Evolutionary conservation across 2,113 vertebrate species (phyloP), one percentile per base, ranked within the genome.

Genomic region (Meles meles): DNA sequence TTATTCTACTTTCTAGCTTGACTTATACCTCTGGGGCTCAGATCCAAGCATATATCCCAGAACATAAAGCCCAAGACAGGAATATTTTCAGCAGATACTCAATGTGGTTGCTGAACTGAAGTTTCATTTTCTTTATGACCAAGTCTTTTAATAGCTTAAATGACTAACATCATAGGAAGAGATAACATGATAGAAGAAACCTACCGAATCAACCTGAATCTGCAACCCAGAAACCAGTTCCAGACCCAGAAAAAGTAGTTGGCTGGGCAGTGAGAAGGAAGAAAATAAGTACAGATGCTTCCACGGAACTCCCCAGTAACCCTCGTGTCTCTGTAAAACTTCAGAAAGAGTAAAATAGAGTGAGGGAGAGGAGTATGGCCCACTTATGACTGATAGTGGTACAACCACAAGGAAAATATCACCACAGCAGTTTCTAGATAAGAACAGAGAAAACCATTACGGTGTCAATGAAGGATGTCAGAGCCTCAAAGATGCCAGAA

Each of bases 111-210:
- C 8, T 95, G 57, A 94, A 47, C 39, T 49, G 5, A 81, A 92
- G 55, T 96, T 95, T 88, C 37, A 55, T 92, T 76, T 93, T 81
- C 44, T 74, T 90, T 67, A 76, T 10, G 69, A 92, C 31, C n/a
- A 96, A 74, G 52, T 67, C 67, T 21, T 86, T 87, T 84, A 84
- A 71, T 69, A 37, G 85, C 29, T 37, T 84, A 67, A 90, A 57
- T 37, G 14, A 84, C 37, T 31, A 69, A 74, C 14, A 20, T 29
- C 52, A 57, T 3, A 81, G 37, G 29, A 77, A 63, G 21, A 61
- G 34, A 77, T 8, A 65, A 57, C 31, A 31, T n/a, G n/a, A 82
- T 4, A 81, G 44, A 29, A 81, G 83, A 59, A 95, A 90, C 31
- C 27, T 88, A 44, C 7, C 47, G 17, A 47, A 59, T 93, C 77